Base-by-base conservation (phyloP, 2,113 vertebrate species). In the Anolis carolinensis region DNA sequence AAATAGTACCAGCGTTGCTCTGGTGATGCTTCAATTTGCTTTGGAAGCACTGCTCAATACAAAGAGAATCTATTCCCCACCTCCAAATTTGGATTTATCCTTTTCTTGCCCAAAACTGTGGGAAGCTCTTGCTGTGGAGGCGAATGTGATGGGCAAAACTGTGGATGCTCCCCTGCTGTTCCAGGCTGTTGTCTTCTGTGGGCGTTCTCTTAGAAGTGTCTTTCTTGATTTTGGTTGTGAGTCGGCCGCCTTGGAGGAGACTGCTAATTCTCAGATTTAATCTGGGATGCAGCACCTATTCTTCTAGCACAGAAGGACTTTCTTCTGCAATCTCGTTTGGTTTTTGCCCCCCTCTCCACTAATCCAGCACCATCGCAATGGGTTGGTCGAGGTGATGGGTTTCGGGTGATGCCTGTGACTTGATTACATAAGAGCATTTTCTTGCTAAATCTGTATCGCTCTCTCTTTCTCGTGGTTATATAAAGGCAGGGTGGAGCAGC, bases 401-500 rank as follows among this genome's bases (percentile, higher is more conserved):
- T 30, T n/a, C 7, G 11, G 63, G 62, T 62, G 32, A 44, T 36
- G 79, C 48, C 44, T 39, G 13, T 5, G 50, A 16, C 79, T 34
- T 52, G 16, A 23, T 87, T 82, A 82, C 14, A 39, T 68, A 68
- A 77, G 79, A 68, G 62, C 72, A 82, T 70, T 82, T 59, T 62
- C 73, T 39, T 68, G 79, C 85, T 87, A 39, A 87, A 76, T 82
- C 85, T 44, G 59, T n/a, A 68, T 9, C 2, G 39, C 72, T 81
- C 30, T 81, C 78, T 67, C 63, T 68, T 70, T 52, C 62, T 76
- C 2, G 3, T 4, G 48, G 85, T 68, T 77, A 55, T 4, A 16
- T 75, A 82, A 82, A 70, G 25, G 30, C 52, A 73, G 88, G 79
- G 89, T 89, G 7, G 52, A 62, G 89, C 85, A 84, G 89, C 88